phyloP scores from a whole-genome alignment of 2,888 invertebrate species.

The Athalia rosae region DNA sequence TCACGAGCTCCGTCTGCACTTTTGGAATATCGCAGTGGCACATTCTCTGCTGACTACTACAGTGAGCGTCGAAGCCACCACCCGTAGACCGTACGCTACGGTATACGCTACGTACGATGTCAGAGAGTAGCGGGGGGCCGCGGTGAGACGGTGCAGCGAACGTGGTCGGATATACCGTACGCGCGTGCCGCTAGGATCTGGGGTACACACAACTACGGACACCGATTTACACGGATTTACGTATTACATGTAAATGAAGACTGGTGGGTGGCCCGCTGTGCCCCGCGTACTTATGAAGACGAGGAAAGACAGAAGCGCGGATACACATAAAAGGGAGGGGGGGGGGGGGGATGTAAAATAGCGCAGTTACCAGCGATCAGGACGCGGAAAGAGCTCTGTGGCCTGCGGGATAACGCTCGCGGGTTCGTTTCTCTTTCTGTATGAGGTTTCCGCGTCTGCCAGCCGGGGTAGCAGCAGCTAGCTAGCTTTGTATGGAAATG shows the following conservation, averaged over 20 bases:
- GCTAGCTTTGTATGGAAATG: conserved; percentile 69
- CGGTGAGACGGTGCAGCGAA: too few relatives aligned
- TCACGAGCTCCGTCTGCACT: too few relatives aligned
- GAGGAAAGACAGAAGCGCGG: conserved; percentile 3
- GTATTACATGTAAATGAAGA: conserved; percentile 7
- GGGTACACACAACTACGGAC: too few relatives aligned
- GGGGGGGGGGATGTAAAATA: conserved; percentile 41
- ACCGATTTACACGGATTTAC: conserved; percentile 8
- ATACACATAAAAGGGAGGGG: conserved; percentile 4
- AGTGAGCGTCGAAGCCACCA: too few relatives aligned
- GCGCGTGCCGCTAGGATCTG: too few relatives aligned
- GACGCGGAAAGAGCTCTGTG: conserved; percentile 61
- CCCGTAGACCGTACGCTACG: too few relatives aligned
- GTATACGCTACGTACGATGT: too few relatives aligned
- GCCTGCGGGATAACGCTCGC: conserved; percentile 58
- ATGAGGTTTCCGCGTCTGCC: conserved; percentile 54
- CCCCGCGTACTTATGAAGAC: neutral
- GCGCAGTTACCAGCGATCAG: conserved; percentile 67
- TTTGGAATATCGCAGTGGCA: too few relatives aligned
- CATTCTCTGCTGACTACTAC: too few relatives aligned
- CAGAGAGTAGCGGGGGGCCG: too few relatives aligned
- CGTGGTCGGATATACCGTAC: too few relatives aligned
- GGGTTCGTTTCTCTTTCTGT: conserved; percentile 64
- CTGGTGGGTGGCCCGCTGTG: neutral
- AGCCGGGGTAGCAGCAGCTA: conserved; percentile 48